These are phyloP conservation scores for Otis tarda DNA, from an alignment of 2,113 vertebrate genomes.

Conservation along the genomic window DNA sequence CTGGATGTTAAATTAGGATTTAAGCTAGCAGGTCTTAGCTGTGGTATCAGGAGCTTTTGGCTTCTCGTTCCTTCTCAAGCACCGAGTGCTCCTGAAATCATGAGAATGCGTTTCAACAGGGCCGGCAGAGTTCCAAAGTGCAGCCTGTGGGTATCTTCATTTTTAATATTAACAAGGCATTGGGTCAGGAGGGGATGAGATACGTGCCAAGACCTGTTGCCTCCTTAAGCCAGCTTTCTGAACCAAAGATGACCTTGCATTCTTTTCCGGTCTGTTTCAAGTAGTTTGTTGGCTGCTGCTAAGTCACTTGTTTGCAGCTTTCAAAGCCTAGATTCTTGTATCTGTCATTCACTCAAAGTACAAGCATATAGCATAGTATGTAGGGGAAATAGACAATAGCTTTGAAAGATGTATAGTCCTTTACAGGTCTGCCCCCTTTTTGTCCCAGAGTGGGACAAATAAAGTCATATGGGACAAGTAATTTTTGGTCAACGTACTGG, in stretches of 20 bases:
- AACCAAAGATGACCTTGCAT: conserved; percentile 6
- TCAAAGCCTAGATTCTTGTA: neutral
- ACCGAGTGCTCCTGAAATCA: neutral
- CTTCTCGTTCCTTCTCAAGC: neutral
- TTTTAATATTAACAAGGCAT: conserved; percentile 14
- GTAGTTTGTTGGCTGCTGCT: neutral
- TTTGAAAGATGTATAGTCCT: neutral
- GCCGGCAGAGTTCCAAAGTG: neutral
- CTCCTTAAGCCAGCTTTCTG: neutral
- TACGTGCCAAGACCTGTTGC: neutral
- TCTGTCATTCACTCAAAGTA: neutral
- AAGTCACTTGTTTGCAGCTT: conserved; percentile 18
- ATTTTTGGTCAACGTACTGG: neutral
- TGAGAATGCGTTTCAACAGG: neutral
- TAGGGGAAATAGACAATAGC: neutral
- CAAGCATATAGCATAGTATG: neutral
- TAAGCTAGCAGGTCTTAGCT: neutral
- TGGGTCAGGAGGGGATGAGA: conserved; percentile 3
- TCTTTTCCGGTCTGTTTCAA: neutral
- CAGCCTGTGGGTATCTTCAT: neutral
- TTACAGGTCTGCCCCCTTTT: neutral
- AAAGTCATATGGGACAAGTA: neutral
- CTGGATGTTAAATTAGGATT: neutral
- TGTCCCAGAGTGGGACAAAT: neutral
- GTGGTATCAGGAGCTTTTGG: neutral